Evolutionary conservation across 2,113 vertebrate genomes (phyloP).

Genomic region (Perca flavescens): DNA sequence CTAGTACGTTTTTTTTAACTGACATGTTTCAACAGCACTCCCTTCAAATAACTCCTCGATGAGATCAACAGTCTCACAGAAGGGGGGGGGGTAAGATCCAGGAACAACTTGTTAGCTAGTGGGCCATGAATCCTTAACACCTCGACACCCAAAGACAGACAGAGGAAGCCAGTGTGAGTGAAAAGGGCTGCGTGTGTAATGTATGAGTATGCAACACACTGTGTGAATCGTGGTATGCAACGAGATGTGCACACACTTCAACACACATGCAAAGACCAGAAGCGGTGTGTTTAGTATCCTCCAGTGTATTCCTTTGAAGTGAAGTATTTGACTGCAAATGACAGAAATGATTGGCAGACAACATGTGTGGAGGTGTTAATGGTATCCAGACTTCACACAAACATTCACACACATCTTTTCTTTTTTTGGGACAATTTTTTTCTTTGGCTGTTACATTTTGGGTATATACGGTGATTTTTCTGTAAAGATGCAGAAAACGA

Average conservation of each 20-base stretch:
- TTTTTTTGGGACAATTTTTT: background rate
- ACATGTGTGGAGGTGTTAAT: slow-evolving; percentile 70
- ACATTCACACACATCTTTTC: background rate
- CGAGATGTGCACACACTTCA: background rate
- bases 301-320: slow-evolving; percentile 64
- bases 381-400: slow-evolving; percentile 50
- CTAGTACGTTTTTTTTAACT: slow-evolving; percentile 22
- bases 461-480: background rate
- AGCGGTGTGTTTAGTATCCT: slow-evolving; percentile 43
- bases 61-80: slow-evolving; percentile 49
- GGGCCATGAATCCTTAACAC: slow-evolving; percentile 53
- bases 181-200: slow-evolving; percentile 3
- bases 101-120: slow-evolving; percentile 32
- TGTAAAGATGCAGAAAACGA: background rate
- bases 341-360: slow-evolving; percentile 49
- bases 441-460: background rate
- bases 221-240: background rate
- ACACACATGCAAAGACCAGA: slow-evolving; percentile 26
- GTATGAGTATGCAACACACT: background rate
- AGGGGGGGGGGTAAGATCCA: slow-evolving; percentile 6
- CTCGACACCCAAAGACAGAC: slow-evolving; percentile 24
- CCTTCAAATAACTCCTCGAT: slow-evolving; percentile 54
- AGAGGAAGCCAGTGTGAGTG: slow-evolving; percentile 9
- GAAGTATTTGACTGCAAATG: slow-evolving; percentile 35
- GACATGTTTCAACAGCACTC: slow-evolving; percentile 28